Evolutionary conservation across 2,888 invertebrate genomes (phyloP), one percentile per base, ranked within the genome.

Genomic region (Hecatera dysodea): DNA sequence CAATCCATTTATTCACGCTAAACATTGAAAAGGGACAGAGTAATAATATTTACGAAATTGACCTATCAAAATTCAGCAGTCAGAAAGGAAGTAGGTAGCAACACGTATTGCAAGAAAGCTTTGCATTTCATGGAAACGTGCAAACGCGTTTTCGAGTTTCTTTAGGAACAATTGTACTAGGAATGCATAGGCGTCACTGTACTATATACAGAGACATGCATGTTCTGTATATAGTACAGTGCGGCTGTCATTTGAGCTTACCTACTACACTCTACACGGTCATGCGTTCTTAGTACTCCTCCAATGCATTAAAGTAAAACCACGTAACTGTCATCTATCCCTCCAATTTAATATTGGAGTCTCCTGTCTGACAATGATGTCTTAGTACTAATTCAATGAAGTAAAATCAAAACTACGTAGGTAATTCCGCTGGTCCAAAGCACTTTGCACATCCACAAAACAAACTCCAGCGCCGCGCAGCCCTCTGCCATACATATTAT

Each of bases 61-160:
- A 53, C 48, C 48, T 42, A 76, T 60, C 48, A 62, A 53, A 63
- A 70, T 60, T 52, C 48, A 39, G 39, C 46, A 42, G 52, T 29
- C 22, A 36, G 7, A 56, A 46, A 17, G 46, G 55, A 64, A 46
- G 42, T 65, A 19, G 29, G 2, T 22, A 17, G 5, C 3, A 19
- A 3, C 15, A 42, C n/a, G 7, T 29, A 29, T 66, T 65, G 70
- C 70, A 78, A 62, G 67, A 64, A 77, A 78, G 66, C 61, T 75
- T 57, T 52, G 67, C 59, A 66, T 83, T 82, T 81, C 65, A 78
- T 67, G 81, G 68, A 78, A 68, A 82, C 72, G 79, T 72, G 78
- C 68, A 73, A 82, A 79, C 81, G 87, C 72, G 85, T 87, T 87
- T 86, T 87, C 83, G 80, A 84, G 86, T 87, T 86, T 85, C 78